Percentiles rank a stretch among this genome's conserved stretches.
Conservation (phyloP, 92 coral and sea anemone genomes). For the Palythoa grandiflora region DNA sequence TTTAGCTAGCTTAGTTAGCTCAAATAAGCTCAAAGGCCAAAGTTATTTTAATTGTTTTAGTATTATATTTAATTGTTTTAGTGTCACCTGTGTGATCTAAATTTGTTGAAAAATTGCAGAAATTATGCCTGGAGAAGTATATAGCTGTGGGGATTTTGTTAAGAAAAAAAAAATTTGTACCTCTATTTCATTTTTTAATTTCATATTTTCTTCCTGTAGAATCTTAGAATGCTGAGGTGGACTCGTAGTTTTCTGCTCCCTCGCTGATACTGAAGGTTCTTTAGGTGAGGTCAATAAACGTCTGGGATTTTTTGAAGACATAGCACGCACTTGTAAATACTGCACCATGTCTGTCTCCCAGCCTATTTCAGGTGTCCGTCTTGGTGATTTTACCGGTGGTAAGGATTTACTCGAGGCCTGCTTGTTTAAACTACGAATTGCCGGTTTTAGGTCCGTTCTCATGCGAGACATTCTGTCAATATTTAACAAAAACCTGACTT, state of each 20-base stretch:
- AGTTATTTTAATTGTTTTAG: no score
- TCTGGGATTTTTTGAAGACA: constrained; percentile 17
- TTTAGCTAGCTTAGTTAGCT: no score
- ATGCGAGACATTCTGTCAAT: constrained; percentile 36
- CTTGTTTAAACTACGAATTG: constrained; percentile 18
- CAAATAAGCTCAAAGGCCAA: no score
- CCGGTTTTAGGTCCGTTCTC: constrained; percentile 32
- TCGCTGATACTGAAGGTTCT: background rate
- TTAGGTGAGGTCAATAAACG: background rate
- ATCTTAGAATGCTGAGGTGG: constrained; percentile 5
- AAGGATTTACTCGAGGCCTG: constrained; percentile 25
- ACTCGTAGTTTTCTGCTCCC: constrained; percentile 21
- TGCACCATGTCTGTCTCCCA: constrained; percentile 40
- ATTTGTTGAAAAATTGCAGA: no score
- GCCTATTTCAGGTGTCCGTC: constrained; percentile 39
- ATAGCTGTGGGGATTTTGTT: no score
- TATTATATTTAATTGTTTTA: no score
- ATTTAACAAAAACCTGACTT: background rate
- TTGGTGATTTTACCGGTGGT: constrained; percentile 31
- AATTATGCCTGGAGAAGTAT: no score
- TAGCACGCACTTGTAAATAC: constrained; percentile 33
- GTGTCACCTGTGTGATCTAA: no score
- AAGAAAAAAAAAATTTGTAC: background rate
- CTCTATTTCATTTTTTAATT: constrained; percentile 40
- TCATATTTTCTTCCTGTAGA: constrained; percentile 20